Percentiles rank a stretch among this genome's conserved stretches.
Evolutionary conservation across 2,888 invertebrate species (phyloP).

Genomic region (Synanthedon tipuliformis): DNA sequence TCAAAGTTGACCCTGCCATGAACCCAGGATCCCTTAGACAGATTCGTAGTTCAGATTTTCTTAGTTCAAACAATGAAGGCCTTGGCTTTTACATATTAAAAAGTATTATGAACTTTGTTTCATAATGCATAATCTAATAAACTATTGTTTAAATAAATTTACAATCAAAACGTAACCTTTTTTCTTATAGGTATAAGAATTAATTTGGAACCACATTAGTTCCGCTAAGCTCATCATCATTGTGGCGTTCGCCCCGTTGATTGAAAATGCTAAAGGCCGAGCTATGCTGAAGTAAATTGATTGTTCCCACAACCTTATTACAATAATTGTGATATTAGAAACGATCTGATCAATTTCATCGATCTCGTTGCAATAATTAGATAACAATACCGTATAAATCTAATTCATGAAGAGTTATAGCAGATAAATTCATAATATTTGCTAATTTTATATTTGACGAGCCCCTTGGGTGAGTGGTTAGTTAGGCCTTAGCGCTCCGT

Average conservation of each 20-base stretch:
- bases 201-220: slow-evolving; percentile 14
- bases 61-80: slow-evolving; percentile 41
- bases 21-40: too few species aligned
- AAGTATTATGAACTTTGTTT: slow-evolving; percentile 32
- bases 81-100: slow-evolving; percentile 47
- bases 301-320: slow-evolving; percentile 49
- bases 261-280: slow-evolving; percentile 45
- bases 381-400: too few species aligned
- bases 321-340: slow-evolving; percentile 11
- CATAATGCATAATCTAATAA: too few species aligned
- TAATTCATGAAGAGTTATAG: too few species aligned
- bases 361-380: background rate
- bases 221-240: slow-evolving; percentile 19
- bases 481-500: too few species aligned
- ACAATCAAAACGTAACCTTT: slow-evolving; percentile 23
- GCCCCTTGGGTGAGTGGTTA: too few species aligned
- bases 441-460: too few species aligned
- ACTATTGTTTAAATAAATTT: slow-evolving; percentile 25
- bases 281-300: slow-evolving; percentile 32
- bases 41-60: too few species aligned
- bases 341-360: background rate
- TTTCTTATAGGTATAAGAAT: slow-evolving; percentile 19
- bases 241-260: slow-evolving; percentile 30
- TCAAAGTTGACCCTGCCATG: too few species aligned
- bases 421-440: too few species aligned